A percentile compares a stretch with the other conserved stretches of the same genome.
These are phyloP conservation scores for Chydorus sphaericus DNA, from an alignment of 2,888 invertebrate species.

Conservation along the genomic window DNA sequence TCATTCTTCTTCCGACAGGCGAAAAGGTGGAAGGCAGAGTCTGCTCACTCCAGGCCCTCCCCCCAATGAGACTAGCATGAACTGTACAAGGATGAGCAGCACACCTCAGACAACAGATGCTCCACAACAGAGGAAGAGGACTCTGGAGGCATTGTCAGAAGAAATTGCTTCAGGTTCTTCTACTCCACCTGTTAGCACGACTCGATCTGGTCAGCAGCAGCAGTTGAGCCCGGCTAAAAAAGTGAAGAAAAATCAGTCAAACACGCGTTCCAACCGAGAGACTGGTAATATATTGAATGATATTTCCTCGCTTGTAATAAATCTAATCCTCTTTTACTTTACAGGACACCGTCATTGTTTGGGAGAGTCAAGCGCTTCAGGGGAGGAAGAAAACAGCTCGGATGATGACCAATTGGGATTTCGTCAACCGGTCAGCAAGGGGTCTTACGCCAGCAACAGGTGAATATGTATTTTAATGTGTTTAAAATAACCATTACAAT, in stretches of 20 bases:
- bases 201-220: not conserved
- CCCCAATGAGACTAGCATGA: not conserved
- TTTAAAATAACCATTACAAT: no score
- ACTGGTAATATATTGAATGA: conserved; percentile 8
- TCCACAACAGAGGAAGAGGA: not conserved
- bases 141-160: not conserved
- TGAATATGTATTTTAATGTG: conserved; percentile 22
- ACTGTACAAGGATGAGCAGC: not conserved
- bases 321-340: not conserved
- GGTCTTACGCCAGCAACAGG: conserved; percentile 49
- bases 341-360: conserved; percentile 11
- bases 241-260: not conserved
- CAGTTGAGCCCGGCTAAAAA: conserved; percentile 1
- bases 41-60: not conserved
- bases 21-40: not conserved
- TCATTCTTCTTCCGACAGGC: no score
- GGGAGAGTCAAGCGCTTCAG: conserved; percentile 9
- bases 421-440: conserved; percentile 38
- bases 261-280: conserved; percentile 8
- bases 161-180: not conserved
- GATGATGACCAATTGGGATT: conserved; percentile 1
- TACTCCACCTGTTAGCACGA: not conserved
- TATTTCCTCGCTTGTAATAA: no score
- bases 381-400: conserved; percentile 4
- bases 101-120: not conserved